Conservation (phyloP, 2,888 invertebrate genomes). For the Callosobruchus maculatus region DNA sequence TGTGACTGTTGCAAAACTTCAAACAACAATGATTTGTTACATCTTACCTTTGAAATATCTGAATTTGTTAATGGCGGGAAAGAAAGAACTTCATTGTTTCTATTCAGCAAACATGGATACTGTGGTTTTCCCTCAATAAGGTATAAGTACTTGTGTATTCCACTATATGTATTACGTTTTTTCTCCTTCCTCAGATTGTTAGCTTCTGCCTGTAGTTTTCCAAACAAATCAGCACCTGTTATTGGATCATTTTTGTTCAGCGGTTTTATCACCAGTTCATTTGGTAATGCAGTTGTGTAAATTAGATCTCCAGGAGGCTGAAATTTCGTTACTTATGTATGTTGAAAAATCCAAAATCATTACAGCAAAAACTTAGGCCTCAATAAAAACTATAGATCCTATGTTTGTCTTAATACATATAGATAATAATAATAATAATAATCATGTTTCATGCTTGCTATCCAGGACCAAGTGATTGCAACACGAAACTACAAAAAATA, state of each 20-base stretch:
- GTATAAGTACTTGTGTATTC: constrained; percentile 80
- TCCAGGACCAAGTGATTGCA: too few relatives aligned
- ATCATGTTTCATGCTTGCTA: too few relatives aligned
- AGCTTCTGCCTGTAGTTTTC: constrained; percentile 69
- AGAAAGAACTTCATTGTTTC: constrained; percentile 66
- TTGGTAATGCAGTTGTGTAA: constrained; percentile 67
- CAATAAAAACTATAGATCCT: too few relatives aligned
- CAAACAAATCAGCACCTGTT: constrained; percentile 66
- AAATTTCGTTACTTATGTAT: constrained; percentile 8
- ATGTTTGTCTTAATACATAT: too few relatives aligned
- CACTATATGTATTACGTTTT: constrained; percentile 76
- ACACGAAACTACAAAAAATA: too few relatives aligned
- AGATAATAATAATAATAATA: too few relatives aligned
- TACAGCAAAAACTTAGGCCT: too few relatives aligned
- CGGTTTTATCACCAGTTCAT: constrained; percentile 63
- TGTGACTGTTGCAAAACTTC: too few relatives aligned
- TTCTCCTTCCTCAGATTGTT: constrained; percentile 78
- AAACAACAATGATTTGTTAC: too few relatives aligned
- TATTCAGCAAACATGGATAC: constrained; percentile 70
- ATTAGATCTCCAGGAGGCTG: constrained; percentile 53
- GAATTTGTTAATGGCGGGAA: constrained; percentile 86
- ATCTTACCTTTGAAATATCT: constrained; percentile 75
- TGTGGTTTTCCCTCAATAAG: constrained; percentile 69
- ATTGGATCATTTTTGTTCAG: constrained; percentile 58
- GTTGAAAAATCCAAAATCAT: too few relatives aligned